Evolutionary conservation across 2,888 invertebrate species (phyloP).

Genomic region (Ormyrus pomaceus): DNA sequence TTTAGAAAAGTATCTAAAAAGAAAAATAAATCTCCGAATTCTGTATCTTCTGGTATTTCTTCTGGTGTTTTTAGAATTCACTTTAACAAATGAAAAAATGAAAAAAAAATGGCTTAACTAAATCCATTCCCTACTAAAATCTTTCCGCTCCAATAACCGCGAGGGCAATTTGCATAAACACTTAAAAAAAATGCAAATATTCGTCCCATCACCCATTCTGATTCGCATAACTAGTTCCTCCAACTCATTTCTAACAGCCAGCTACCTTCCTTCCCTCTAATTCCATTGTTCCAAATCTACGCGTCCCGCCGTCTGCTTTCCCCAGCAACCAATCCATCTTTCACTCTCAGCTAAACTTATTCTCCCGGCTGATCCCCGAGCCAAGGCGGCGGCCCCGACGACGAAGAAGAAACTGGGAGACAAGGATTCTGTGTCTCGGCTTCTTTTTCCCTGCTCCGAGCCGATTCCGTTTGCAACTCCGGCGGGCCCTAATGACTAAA

Average conservation of each 20-base stretch:
- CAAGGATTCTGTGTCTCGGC: not conserved
- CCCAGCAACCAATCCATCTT: constrained; percentile 10
- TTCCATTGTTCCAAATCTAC: constrained; percentile 12
- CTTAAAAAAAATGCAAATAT: too few relatives aligned
- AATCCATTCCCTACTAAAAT: not conserved
- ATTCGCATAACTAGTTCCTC: too few relatives aligned
- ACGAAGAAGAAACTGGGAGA: not conserved
- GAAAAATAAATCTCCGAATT: too few relatives aligned
- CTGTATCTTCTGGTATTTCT: too few relatives aligned
- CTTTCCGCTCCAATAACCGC: not conserved
- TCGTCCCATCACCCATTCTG: too few relatives aligned
- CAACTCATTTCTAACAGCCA: too few relatives aligned
- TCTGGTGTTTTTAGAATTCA: too few relatives aligned
- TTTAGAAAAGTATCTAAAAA: too few relatives aligned
- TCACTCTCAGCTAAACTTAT: constrained; percentile 10
- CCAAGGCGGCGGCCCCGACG: not conserved
- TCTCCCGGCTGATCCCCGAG: not conserved
- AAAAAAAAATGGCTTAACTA: too few relatives aligned
- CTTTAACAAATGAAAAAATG: too few relatives aligned
- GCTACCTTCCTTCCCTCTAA: not conserved
- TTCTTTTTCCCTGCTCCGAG: not conserved
- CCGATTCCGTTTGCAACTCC: constrained; percentile 37
- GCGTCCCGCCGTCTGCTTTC: not conserved
- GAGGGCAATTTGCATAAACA: not conserved
- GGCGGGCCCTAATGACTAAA: constrained; percentile 48